Percentiles rank a stretch among this genome's conserved stretches.
phyloP scores from a whole-genome alignment of 2,888 invertebrate species.

The Carabus problematicus region DNA sequence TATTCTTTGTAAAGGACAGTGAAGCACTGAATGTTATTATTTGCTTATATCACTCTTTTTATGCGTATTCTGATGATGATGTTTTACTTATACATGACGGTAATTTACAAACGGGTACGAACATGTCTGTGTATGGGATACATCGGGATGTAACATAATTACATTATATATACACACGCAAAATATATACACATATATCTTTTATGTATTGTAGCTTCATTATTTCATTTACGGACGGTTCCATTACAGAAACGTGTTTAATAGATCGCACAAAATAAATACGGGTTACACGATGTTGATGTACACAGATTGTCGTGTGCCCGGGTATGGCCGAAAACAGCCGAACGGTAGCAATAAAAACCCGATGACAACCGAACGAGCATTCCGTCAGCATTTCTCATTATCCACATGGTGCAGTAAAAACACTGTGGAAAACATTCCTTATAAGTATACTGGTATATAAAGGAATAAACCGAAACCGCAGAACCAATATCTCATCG shows the following conservation, averaged over 20 bases:
- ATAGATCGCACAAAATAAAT: conserved; percentile 24
- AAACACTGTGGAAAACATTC: conserved; percentile 35
- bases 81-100: too few relatives aligned
- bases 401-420: conserved; percentile 30
- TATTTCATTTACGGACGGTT: background rate
- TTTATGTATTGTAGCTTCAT: too few relatives aligned
- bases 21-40: too few relatives aligned
- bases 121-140: too few relatives aligned
- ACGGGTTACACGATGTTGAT: conserved; percentile 24
- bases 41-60: too few relatives aligned
- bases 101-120: too few relatives aligned
- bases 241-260: conserved; percentile 15
- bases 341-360: conserved; percentile 23
- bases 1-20: too few relatives aligned
- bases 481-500: conserved; percentile 38
- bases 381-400: conserved; percentile 19
- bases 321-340: conserved; percentile 9
- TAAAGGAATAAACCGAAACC: conserved; percentile 26
- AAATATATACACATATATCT: background rate
- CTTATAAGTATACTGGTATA: too few relatives aligned
- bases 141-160: too few relatives aligned
- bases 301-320: conserved; percentile 32
- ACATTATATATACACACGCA: too few relatives aligned
- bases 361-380: conserved; percentile 28
- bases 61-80: too few relatives aligned